Conservation (phyloP, 1,140 invertebrate species). For the Octopus sinensis region DNA sequence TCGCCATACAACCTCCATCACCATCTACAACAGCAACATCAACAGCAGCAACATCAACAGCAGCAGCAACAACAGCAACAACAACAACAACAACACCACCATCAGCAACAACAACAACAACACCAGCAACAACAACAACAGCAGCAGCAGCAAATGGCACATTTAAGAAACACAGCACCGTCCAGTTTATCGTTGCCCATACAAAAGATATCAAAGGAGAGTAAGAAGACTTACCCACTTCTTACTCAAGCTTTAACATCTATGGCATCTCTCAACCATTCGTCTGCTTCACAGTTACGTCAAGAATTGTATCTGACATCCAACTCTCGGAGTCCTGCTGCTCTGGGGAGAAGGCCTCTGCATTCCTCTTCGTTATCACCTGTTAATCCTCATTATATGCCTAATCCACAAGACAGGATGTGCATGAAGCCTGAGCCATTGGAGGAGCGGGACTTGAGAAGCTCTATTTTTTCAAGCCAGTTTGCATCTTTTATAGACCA, state of each 20-base stretch:
- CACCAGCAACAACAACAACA: background rate
- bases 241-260: conserved; percentile 10
- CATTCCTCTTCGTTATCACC: background rate
- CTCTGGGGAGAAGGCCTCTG: background rate
- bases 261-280: background rate
- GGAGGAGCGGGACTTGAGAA: background rate
- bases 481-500: conserved; percentile 2
- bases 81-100: too few relatives aligned
- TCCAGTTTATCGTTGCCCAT: background rate
- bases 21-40: too few relatives aligned
- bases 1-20: too few relatives aligned
- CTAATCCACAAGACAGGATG: background rate
- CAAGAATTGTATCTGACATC: conserved; percentile 6
- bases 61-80: too few relatives aligned
- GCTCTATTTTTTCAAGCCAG: conserved; percentile 5
- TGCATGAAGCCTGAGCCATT: background rate
- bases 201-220: background rate
- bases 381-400: background rate
- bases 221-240: conserved; percentile 7
- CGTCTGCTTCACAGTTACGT: background rate
- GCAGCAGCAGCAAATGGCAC: background rate
- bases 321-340: background rate
- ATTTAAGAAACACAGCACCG: background rate
- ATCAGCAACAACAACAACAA: background rate
- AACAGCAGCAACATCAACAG: too few relatives aligned